Evolutionary conservation across 2,888 invertebrate species (phyloP).

Genomic region (Globia sparganii): DNA sequence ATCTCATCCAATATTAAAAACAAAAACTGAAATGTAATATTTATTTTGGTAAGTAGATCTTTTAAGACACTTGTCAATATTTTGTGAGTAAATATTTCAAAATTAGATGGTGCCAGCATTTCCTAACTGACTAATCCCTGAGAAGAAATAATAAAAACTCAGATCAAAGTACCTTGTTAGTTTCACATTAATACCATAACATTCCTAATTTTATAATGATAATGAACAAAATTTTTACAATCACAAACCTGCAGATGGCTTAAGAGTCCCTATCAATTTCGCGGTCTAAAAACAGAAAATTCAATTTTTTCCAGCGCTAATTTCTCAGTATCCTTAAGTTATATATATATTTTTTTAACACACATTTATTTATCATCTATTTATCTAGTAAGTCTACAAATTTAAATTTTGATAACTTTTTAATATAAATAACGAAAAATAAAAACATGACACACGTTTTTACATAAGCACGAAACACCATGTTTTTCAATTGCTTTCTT

Average conservation of each 20-base stretch:
- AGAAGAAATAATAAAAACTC: not conserved
- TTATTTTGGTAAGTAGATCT: not conserved
- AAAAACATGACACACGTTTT: too few species aligned
- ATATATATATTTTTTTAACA: too few species aligned
- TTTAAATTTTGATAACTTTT: too few species aligned
- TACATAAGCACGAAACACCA: too few species aligned
- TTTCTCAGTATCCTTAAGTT: too few species aligned
- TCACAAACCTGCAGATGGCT: not conserved
- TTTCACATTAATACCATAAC: not conserved
- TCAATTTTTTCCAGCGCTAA: too few species aligned
- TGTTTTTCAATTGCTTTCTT: too few species aligned
- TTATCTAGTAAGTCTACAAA: too few species aligned
- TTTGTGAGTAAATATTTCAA: not conserved
- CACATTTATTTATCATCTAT: too few species aligned
- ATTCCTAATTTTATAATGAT: not conserved
- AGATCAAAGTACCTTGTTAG: conserved; percentile 4
- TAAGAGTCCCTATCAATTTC: too few species aligned
- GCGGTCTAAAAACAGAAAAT: too few species aligned
- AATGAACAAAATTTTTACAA: not conserved
- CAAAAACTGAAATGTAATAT: not conserved
- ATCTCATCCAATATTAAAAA: not conserved
- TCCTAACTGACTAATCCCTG: not conserved
- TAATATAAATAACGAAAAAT: too few species aligned
- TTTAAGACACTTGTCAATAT: not conserved
- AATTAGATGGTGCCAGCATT: not conserved